Evolutionary conservation across 2,888 invertebrate species (phyloP).

Genomic region (Polietes domitor): DNA sequence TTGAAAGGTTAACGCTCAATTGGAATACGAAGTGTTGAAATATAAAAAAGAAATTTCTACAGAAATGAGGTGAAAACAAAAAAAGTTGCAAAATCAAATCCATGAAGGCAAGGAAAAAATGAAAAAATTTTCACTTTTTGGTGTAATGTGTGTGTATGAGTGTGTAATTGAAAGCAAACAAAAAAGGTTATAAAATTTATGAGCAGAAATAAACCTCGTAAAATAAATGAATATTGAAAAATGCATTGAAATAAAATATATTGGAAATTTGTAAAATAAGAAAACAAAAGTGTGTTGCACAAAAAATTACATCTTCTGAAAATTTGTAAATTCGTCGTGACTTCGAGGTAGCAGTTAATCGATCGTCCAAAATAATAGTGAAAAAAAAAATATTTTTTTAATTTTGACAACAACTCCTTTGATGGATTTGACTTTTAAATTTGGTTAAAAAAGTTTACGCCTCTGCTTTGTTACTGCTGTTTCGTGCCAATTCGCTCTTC

Average conservation of each 20-base stretch:
- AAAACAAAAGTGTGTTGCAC: neutral
- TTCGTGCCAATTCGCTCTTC: conserved; percentile 63
- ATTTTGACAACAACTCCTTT: conserved; percentile 8
- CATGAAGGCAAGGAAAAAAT: conserved; percentile 47
- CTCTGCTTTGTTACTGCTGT: conserved; percentile 64
- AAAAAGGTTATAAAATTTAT: conserved; percentile 16
- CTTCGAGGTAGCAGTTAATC: too few relatives aligned
- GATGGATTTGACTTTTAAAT: conserved; percentile 7
- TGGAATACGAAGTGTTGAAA: conserved; percentile 42
- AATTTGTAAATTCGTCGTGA: neutral
- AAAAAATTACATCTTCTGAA: neutral
- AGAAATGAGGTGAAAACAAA: conserved; percentile 49
- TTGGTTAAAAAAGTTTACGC: conserved; percentile 56
- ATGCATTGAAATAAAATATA: neutral
- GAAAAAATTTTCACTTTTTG: conserved; percentile 64
- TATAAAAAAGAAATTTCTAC: conserved; percentile 67
- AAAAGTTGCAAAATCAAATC: conserved; percentile 45
- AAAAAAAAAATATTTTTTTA: neutral
- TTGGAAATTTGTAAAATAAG: conserved; percentile 9
- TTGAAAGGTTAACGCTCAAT: conserved; percentile 23
- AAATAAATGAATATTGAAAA: neutral
- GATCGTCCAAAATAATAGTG: too few relatives aligned
- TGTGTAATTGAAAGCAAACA: conserved; percentile 24
- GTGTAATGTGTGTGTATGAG: conserved; percentile 25
- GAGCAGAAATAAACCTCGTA: neutral